phyloP scores from a whole-genome alignment of 2,797 vertebrate species.

The Babyrousa celebensis region DNA sequence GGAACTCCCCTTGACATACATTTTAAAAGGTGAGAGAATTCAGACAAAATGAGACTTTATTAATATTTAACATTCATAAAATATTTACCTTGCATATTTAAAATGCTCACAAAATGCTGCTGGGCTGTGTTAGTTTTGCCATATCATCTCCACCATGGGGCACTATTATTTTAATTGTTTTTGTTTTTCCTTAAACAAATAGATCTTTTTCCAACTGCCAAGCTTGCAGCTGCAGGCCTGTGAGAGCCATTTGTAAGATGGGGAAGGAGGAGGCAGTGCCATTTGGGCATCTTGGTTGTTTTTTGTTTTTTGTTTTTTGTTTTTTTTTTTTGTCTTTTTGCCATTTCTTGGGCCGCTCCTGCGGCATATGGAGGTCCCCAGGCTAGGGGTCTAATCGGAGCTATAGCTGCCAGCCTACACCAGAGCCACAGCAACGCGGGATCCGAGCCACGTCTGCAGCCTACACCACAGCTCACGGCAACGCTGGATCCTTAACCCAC shows the following conservation, averaged over 20 bases:
- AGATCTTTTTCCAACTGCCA: background rate
- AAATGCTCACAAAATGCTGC: background rate
- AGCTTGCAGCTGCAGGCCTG: background rate
- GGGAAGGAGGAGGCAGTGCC: background rate
- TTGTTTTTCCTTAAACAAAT: background rate
- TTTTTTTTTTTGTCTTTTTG: too few species aligned
- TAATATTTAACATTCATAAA: slow-evolving; percentile 30
- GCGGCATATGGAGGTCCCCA: too few species aligned
- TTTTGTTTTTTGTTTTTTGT: too few species aligned
- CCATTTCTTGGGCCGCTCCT: too few species aligned
- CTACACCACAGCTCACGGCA: too few species aligned
- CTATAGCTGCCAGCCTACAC: too few species aligned
- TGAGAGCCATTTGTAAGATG: background rate
- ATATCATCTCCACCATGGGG: background rate
- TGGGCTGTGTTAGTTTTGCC: background rate
- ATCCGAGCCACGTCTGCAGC: too few species aligned
- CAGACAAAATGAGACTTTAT: slow-evolving; percentile 28
- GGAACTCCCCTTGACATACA: background rate
- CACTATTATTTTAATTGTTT: background rate
- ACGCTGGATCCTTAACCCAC: too few species aligned
- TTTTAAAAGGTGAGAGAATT: slow-evolving; percentile 41
- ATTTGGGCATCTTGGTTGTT: background rate
- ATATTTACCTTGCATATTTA: slow-evolving; percentile 50
- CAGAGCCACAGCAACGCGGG: too few species aligned
- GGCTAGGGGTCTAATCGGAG: too few species aligned